Conservation (phyloP, 2,113 vertebrate species). For the Siniperca knerii region DNA sequence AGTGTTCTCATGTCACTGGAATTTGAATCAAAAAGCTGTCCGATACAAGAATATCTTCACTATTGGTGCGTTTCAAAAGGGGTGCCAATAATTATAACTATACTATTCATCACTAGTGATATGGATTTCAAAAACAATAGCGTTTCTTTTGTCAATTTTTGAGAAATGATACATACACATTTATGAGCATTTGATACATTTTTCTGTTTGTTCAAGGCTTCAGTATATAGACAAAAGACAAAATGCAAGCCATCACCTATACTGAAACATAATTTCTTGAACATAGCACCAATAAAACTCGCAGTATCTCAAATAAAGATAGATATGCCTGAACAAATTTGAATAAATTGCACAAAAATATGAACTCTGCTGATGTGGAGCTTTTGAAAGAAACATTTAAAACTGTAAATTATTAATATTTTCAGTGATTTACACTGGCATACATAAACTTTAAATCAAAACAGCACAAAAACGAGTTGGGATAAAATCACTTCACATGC, state of each 20-base stretch:
- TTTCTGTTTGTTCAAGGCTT: background rate
- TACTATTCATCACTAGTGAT: background rate
- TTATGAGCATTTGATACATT: background rate
- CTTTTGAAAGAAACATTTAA: background rate
- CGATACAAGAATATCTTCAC: background rate
- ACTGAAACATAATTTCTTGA: background rate
- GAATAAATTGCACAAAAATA: background rate
- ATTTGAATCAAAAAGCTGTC: slow-evolving; percentile 5
- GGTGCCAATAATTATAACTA: background rate
- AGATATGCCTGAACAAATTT: background rate
- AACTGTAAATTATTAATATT: too few relatives aligned
- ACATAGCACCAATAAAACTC: background rate
- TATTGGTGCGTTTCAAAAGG: background rate
- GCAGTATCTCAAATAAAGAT: background rate
- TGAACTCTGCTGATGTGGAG: background rate
- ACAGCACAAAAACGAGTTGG: too few relatives aligned
- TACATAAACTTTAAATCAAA: too few relatives aligned
- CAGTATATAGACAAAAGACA: background rate
- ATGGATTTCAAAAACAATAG: background rate
- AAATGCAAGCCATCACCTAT: background rate
- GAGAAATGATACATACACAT: too few relatives aligned
- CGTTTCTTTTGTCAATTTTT: background rate
- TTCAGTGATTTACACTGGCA: too few relatives aligned
- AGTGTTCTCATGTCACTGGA: slow-evolving; percentile 1
- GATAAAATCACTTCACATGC: too few relatives aligned